Evolutionary conservation across 2,113 vertebrate genomes (phyloP).

Genomic region (Channa maculata): DNA sequence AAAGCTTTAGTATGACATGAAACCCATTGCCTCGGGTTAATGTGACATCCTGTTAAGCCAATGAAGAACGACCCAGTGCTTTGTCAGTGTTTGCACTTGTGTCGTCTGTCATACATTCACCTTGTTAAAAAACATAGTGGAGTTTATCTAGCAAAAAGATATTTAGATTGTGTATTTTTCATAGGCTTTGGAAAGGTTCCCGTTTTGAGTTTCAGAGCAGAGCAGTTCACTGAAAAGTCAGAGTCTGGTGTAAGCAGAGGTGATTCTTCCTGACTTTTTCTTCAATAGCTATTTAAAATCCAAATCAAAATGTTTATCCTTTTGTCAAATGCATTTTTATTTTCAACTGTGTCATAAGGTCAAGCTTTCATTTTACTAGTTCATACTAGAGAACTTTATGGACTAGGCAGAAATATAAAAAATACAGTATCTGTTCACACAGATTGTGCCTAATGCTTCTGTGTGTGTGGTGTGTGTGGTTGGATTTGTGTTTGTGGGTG

Average conservation of each 20-base stretch:
- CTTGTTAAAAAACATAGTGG: neutral
- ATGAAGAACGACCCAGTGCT: neutral
- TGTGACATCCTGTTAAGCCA: slow-evolving; percentile 42
- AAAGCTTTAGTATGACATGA: slow-evolving; percentile 42
- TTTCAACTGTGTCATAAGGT: slow-evolving; percentile 20
- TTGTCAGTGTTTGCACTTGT: slow-evolving; percentile 1
- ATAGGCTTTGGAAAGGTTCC: slow-evolving; percentile 24
- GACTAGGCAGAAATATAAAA: slow-evolving; percentile 13
- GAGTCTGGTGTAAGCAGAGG: neutral
- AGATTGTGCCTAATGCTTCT: neutral
- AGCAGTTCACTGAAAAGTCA: slow-evolving; percentile 4
- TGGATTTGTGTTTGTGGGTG: slow-evolving; percentile 3
- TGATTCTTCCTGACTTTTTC: slow-evolving; percentile 13
- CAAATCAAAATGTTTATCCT: slow-evolving; percentile 21
- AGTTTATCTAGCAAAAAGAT: neutral
- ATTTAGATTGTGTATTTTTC: slow-evolving; percentile 18
- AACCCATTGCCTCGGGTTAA: slow-evolving; percentile 42
- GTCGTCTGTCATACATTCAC: slow-evolving; percentile 11
- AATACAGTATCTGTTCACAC: slow-evolving; percentile 14
- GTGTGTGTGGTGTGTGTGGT: neutral
- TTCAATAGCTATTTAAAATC: slow-evolving; percentile 9
- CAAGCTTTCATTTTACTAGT: neutral
- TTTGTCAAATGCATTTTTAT: slow-evolving; percentile 20
- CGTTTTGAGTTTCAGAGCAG: slow-evolving; percentile 1
- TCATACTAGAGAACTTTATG: slow-evolving; percentile 9